Evolutionary conservation across 2,888 invertebrate species (phyloP), one percentile per base, ranked within the genome.

Genomic region (Resseliella maxima): DNA sequence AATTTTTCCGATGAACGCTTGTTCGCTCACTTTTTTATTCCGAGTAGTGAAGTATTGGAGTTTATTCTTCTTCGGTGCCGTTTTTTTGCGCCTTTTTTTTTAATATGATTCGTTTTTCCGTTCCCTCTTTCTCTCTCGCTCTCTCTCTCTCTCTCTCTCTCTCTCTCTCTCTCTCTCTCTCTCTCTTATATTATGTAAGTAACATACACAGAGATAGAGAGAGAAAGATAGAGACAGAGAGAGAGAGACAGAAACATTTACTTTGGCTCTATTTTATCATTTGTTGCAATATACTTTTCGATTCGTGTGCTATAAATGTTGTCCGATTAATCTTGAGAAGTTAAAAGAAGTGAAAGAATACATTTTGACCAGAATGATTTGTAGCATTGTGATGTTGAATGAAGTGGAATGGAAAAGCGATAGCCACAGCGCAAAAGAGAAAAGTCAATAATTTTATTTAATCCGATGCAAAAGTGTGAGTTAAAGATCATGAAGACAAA

Each of bases 381-480:
- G 72, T 72, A 31, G 72, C 12, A 72, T 0, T 72, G 12, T 15
- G 31, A 1, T 31, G 72, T 31, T 72, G 12, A 27, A 31, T 27
- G 72, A 72, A 72, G 31, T 72, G 72, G 72, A 72, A 72, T 72
- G n/a, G 72, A 72, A 72, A 72, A 72, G 31, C 72, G 31, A 72
- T 72, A 27, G 72, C 2, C 72, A 24, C 31, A 2, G 31, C 24
- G 15, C 31, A 15, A 18, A 8, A 18, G 18, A 8, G 18, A 35
- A 72, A 72, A 72, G 72, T 72, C 72, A 72, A 72, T 72, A 72
- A 72, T 72, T 72, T 72, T 15, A 72, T 72, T n/a, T 72, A 72
- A 12, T 72, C 31, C 10, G 72, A 8, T 15, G 24, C 1, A 24
- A 24, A 27, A 59, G 24, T 24, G 1, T 2, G 21, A 8, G 50